phyloP scores from a whole-genome alignment of 37 sponge, comb jelly and placozoan genomes.

The Corticium candelabrum region DNA sequence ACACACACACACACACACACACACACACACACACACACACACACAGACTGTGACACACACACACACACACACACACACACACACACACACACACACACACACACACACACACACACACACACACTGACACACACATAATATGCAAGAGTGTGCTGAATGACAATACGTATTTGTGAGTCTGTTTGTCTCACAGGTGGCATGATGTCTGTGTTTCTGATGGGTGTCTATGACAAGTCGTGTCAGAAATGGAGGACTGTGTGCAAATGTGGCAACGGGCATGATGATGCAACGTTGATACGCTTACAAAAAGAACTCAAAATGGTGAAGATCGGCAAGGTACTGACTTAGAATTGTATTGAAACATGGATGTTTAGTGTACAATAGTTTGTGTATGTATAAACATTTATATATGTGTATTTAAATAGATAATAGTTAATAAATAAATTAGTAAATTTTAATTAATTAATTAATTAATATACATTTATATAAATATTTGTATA shows the following conservation, averaged over 20 bases:
- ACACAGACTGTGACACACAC: constrained; percentile 17
- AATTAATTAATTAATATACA: no score
- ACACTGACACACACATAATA: background rate
- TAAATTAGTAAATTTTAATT: no score
- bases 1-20: constrained; percentile 20
- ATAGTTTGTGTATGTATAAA: background rate
- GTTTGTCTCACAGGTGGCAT: constrained; percentile 78
- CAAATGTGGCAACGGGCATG: constrained; percentile 97
- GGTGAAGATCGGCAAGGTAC: constrained; percentile 73
- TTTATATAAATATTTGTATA: no score
- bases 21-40: constrained; percentile 24
- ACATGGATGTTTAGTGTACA: background rate
- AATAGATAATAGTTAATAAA: no score
- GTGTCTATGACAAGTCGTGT: constrained; percentile 60
- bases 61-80: constrained; percentile 16
- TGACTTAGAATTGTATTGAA: no score
- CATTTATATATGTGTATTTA: no score
- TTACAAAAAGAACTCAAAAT: constrained; percentile 75
- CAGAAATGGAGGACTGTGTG: constrained; percentile 80
- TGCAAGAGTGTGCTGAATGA: no score
- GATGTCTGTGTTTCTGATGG: constrained; percentile 98
- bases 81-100: constrained; percentile 24
- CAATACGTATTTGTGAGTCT: no score
- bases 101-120: constrained; percentile 21
- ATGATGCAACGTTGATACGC: constrained; percentile 70